Evolutionary conservation across 2,113 vertebrate genomes (phyloP), one percentile per base, ranked within the genome.

Genomic region (Xiphias gladius): DNA sequence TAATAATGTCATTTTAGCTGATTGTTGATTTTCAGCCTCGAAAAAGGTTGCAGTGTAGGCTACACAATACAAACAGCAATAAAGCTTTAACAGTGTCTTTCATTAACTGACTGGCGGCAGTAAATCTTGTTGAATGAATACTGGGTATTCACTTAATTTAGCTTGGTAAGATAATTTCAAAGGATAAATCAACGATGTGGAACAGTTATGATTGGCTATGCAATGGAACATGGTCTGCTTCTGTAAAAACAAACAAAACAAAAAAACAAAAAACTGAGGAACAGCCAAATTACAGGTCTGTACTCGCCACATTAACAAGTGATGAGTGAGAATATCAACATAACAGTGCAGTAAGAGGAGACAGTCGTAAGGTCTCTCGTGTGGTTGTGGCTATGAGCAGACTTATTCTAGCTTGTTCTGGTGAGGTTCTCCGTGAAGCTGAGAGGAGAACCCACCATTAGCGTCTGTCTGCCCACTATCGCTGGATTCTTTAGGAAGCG

Each of bases 401-500:
- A 1, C 41, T 71, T 13, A 55, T 61, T 64, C 24, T 61, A 2
- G 13, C 63, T 41, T 7, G 64, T 37, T 84, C 26, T 79, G 0
- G 2, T 39, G 54, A 54, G 67, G 52, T 73, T 82, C 70, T 82
- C 52, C 17, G 9, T 0, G 43, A 39, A 58, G 10, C 7, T 3
- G 17, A 22, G 66, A 55, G 24, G 39, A 77, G 76, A 81, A 75
- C 71, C 82, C 50, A 8, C 65, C 30, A 58, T 52, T 35, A 4
- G 30, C 17, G 28, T 11, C 39, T 30, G 73, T 82, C 59, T 73
- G 55, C 54, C 79, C 54, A 50, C 79, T 1, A 61, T 55, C 59
- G 37, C 63, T 77, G 82, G 76, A 76, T 80, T 82, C 87, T 87
- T 73, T 83, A 71, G 80, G 87, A 86, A 87, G 84, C 86, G 85